A percentile compares a stretch with the other conserved stretches of the same genome.
Conservation (phyloP, 92 coral and sea anemone species). For the Palythoa caribaeorum region DNA sequence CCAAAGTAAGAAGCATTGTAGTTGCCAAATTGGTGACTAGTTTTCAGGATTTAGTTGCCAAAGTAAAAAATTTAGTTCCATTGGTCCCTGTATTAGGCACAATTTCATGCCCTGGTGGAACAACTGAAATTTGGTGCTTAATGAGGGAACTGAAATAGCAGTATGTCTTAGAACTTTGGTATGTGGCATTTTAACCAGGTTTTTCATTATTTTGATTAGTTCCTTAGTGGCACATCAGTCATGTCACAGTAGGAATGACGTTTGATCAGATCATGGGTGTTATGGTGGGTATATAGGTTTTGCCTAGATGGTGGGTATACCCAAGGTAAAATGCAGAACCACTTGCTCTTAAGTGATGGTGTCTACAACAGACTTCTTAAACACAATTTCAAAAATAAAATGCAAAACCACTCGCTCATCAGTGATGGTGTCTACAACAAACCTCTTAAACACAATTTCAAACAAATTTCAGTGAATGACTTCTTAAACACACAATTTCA, state of each 20-base stretch:
- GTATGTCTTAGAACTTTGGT: neutral
- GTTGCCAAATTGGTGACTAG: too few relatives aligned
- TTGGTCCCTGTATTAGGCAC: too few relatives aligned
- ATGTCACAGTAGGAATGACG: slow-evolving; percentile 46
- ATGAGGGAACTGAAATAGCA: too few relatives aligned
- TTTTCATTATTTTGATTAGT: slow-evolving; percentile 17
- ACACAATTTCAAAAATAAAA: neutral
- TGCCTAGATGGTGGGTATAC: slow-evolving; percentile 43
- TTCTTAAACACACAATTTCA: neutral
- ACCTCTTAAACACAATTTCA: neutral
- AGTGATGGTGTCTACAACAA: neutral
- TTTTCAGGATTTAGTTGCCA: too few relatives aligned
- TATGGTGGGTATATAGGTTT: slow-evolving; percentile 98
- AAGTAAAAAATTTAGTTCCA: too few relatives aligned
- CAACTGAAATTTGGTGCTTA: too few relatives aligned
- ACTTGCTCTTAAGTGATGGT: neutral
- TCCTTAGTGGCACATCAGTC: slow-evolving; percentile 52
- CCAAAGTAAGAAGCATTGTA: too few relatives aligned
- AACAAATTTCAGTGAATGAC: neutral
- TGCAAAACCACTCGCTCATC: slow-evolving; percentile 1
- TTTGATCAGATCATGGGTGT: slow-evolving; percentile 44
- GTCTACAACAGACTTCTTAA: neutral
- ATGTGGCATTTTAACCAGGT: slow-evolving; percentile 45
- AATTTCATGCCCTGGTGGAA: too few relatives aligned
- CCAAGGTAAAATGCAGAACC: slow-evolving; percentile 68